These are phyloP conservation scores for Lepidocyrtinus sp. DNA, from an alignment of 2,888 invertebrate genomes.

Conservation along the genomic window DNA sequence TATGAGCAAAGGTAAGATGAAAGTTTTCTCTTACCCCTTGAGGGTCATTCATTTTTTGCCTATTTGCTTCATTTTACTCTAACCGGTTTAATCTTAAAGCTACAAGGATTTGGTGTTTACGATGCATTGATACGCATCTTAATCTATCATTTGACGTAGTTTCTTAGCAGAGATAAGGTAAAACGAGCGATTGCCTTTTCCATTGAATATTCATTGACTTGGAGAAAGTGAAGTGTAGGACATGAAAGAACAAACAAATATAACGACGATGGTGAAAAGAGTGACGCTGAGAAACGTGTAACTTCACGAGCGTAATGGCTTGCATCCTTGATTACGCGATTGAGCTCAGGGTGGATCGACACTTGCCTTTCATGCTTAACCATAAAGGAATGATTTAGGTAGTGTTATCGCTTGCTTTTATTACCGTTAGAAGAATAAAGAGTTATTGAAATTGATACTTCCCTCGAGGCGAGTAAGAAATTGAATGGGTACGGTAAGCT, in stretches of 20 bases:
- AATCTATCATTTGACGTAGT: too few species aligned
- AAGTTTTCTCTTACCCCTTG: too few species aligned
- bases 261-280: not conserved
- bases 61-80: too few species aligned
- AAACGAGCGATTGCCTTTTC: slow-evolving; percentile 9
- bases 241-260: not conserved
- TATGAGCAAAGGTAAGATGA: too few species aligned
- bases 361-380: not conserved
- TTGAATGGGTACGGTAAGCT: too few species aligned
- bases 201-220: slow-evolving; percentile 44
- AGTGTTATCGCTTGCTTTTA: not conserved
- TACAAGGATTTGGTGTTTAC: too few species aligned
- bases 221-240: not conserved
- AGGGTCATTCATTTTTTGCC: too few species aligned
- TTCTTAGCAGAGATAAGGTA: not conserved
- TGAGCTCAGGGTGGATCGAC: not conserved
- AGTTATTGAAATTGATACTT: slow-evolving; percentile 30
- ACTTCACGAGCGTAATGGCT: not conserved
- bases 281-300: not conserved
- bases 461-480: slow-evolving; percentile 10
- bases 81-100: too few species aligned
- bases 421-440: not conserved
- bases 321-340: slow-evolving; percentile 11
- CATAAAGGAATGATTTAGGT: not conserved
- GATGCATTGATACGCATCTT: too few species aligned